Base-by-base conservation (phyloP, 2,113 vertebrate species). In the Sceloporus tristichus region DNA sequence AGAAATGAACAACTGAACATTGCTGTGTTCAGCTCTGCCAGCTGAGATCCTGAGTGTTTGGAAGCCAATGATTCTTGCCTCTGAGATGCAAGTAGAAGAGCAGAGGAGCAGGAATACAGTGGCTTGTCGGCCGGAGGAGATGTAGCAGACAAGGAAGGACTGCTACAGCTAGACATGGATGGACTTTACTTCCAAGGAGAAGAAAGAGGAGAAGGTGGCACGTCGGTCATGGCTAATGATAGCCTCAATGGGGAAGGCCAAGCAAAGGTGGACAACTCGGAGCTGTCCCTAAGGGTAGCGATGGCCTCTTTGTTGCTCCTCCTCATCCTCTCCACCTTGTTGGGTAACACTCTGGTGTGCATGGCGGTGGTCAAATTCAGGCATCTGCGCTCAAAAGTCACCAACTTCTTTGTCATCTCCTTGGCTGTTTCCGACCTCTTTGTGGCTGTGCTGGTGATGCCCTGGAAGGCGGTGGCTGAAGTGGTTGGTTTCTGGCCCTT, bases 401-500 rank as follows among this genome's bases (percentile, higher is more conserved):
- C 98, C 88, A 97, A 97, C 88, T 95, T 96, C 88, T 97, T 98
- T 0, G 92, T 97, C 34, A 93, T 98, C 85, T 98, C 97, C 0
- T 85, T 98, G 95, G 97, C 97, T 0, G 95, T 97, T 76, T 98
- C 97, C 0, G 97, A 98, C 92, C 96, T 98, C 68, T 94, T 97
- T 23, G 97, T 98, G 92, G 97, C 96, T 1, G 91, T 97, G 8
- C 96, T 98, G 68, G 97, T 97, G 94, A 98, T 97, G 97, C 97
- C 97, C 2, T 98, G 97, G 97, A 96, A 97, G 87, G 95, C 97
- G 0, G 97, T 95, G 0, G 87, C 94, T 0, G 96, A 97, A 74
- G 96, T 96, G 0, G 88, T 80, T 0, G 95, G 96, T 0, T 95
- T 88, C 65, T 97, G 97, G 97, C 95, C 97, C 7, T 98, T 98